Percentiles rank a stretch among this genome's conserved stretches.
Conservation (phyloP, 2,797 vertebrate species). For the Tinamus major region DNA sequence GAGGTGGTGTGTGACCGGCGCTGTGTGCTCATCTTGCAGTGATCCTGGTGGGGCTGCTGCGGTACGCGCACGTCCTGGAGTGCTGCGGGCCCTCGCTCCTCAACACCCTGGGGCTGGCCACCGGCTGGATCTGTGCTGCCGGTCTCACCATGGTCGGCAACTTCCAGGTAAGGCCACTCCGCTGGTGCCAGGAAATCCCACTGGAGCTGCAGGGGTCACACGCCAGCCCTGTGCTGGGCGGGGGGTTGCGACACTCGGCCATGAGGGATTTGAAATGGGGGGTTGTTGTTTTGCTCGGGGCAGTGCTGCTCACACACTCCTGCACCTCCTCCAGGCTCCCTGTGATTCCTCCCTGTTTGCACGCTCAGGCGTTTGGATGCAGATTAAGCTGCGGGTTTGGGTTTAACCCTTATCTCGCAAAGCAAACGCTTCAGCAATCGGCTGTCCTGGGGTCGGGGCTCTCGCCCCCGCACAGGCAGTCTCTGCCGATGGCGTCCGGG, state of each 20-base stretch:
- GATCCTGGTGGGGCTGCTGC: conserved; percentile 88
- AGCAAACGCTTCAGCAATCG: neutral
- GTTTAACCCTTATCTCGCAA: neutral
- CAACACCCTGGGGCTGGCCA: conserved; percentile 87
- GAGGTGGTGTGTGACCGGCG: fast-evolving
- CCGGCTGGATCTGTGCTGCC: conserved; percentile 88
- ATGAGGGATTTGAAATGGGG: neutral
- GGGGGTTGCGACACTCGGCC: neutral
- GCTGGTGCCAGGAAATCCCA: no score
- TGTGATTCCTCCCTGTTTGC: neutral
- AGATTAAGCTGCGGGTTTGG: neutral
- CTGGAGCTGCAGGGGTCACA: no score
- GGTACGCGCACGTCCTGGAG: conserved; percentile 90
- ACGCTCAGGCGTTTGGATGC: neutral
- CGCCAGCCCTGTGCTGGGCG: no score
- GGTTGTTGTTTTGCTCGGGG: neutral
- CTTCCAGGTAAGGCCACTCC: conserved; percentile 85
- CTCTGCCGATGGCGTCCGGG: neutral
- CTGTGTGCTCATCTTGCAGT: conserved; percentile 71
- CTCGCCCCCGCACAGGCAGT: no score
- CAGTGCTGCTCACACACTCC: fast-evolving
- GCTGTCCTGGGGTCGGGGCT: neutral
- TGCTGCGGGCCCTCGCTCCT: conserved; percentile 87
- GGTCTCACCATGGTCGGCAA: conserved; percentile 93
- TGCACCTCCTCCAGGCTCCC: fast-evolving